phyloP scores from a whole-genome alignment of 2,797 vertebrate genomes.

The Selene dorsalis region DNA sequence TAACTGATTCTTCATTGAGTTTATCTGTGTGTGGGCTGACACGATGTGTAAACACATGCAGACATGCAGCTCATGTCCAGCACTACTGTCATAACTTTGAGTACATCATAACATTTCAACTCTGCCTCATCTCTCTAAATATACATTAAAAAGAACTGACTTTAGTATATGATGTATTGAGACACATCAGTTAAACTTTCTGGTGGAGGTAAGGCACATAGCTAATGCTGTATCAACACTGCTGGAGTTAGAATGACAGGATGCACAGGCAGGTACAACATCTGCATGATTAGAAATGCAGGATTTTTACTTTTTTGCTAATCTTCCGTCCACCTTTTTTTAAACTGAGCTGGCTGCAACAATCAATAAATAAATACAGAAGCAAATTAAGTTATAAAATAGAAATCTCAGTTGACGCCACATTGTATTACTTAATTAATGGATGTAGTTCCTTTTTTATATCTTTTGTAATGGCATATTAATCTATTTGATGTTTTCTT shows the following conservation, averaged over 20 bases:
- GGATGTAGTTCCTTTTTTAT: too few relatives aligned
- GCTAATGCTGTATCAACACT: background rate
- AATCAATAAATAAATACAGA: too few relatives aligned
- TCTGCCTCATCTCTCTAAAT: too few relatives aligned
- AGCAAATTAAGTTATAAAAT: too few relatives aligned
- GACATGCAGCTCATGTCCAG: background rate
- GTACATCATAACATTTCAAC: background rate
- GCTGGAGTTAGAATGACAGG: background rate
- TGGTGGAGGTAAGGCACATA: background rate
- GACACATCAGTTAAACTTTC: background rate
- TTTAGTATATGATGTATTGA: background rate
- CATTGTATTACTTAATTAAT: too few relatives aligned
- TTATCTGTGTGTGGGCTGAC: background rate
- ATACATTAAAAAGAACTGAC: background rate
- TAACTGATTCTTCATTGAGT: background rate
- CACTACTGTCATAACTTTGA: background rate
- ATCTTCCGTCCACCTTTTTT: too few relatives aligned
- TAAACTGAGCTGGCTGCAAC: too few relatives aligned
- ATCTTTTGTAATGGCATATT: too few relatives aligned
- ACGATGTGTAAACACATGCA: slow-evolving; percentile 5
- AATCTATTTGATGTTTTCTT: too few relatives aligned
- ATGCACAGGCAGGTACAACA: background rate
- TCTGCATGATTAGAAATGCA: background rate
- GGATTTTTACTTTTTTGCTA: too few relatives aligned
- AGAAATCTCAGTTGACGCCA: too few relatives aligned